These are phyloP conservation scores for Bombus superbus DNA, from an alignment of 1,140 invertebrate genomes.

Conservation along the genomic window DNA sequence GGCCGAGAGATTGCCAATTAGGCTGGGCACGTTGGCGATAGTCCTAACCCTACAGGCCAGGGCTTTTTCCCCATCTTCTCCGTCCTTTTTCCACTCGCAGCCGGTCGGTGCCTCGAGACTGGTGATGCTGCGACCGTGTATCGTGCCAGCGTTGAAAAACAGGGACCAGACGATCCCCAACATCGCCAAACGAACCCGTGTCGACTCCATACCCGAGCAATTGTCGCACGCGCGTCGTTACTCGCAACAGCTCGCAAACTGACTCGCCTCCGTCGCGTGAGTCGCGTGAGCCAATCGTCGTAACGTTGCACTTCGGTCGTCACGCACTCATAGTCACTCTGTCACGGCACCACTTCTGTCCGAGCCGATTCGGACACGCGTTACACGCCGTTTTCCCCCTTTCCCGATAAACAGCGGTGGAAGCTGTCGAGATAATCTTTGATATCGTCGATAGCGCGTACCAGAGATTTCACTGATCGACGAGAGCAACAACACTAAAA, in stretches of 20 bases:
- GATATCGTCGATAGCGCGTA: background rate
- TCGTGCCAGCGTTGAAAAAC: conserved; percentile 39
- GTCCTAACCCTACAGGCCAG: conserved; percentile 89
- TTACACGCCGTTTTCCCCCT: background rate
- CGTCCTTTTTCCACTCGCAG: conserved; percentile 85
- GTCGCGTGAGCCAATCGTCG: background rate
- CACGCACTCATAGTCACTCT: conserved; percentile 52
- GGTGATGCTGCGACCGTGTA: conserved; percentile 73
- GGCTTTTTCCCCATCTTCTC: conserved; percentile 78
- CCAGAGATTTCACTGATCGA: background rate
- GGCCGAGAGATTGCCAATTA: conserved; percentile 87
- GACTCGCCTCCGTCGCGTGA: conserved; percentile 6
- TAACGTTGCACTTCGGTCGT: conserved; percentile 23
- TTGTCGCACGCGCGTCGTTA: background rate
- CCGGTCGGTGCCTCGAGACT: conserved; percentile 84
- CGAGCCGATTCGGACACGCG: background rate
- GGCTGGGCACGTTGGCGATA: conserved; percentile 87
- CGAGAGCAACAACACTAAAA: background rate
- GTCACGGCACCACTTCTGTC: conserved; percentile 3
- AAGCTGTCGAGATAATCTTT: no score
- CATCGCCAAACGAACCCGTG: background rate
- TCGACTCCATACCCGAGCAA: conserved; percentile 26
- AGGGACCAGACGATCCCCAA: conserved; percentile 54
- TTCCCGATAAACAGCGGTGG: background rate
- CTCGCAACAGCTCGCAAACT: background rate